phyloP scores from a whole-genome alignment of 2,888 invertebrate species.

The Fragum fragum region DNA sequence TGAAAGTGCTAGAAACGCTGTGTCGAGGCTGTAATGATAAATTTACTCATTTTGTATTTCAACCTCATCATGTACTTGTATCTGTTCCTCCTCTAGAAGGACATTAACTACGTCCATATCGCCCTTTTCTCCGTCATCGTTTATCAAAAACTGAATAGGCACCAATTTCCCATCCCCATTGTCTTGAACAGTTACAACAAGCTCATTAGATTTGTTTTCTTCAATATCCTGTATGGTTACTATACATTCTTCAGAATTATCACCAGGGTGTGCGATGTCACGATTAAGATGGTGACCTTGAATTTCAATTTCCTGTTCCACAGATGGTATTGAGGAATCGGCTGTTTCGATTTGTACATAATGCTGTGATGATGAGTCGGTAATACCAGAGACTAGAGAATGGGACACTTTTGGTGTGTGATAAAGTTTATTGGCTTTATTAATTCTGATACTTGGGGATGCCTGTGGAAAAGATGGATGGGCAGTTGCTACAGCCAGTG shows the following conservation, averaged over 20 bases:
- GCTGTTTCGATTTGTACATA: background rate
- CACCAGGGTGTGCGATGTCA: background rate
- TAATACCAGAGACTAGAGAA: background rate
- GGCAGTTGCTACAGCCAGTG: slow-evolving; percentile 45
- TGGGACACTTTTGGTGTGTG: slow-evolving; percentile 40
- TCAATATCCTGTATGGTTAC: background rate
- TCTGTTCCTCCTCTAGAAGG: slow-evolving; percentile 52
- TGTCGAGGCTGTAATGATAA: no score
- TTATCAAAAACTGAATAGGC: background rate
- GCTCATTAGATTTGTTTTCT: background rate
- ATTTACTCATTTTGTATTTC: slow-evolving; percentile 56
- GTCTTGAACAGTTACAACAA: background rate
- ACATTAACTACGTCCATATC: slow-evolving; percentile 34
- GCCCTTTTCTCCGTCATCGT: background rate
- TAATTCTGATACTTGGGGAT: slow-evolving; percentile 48
- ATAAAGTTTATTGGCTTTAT: slow-evolving; percentile 52
- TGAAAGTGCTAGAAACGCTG: no score
- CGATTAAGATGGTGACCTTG: background rate
- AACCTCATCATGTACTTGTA: slow-evolving; percentile 52
- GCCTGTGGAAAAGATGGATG: slow-evolving; percentile 63
- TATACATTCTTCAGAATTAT: background rate
- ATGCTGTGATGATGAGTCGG: slow-evolving; percentile 7
- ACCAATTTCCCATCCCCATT: slow-evolving; percentile 5
- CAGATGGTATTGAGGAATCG: background rate
- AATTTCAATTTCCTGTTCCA: slow-evolving; percentile 13